Percentiles rank a stretch among this genome's conserved stretches.
Conservation (phyloP, 1,140 invertebrate species). For the Drosophila watanabei region DNA sequence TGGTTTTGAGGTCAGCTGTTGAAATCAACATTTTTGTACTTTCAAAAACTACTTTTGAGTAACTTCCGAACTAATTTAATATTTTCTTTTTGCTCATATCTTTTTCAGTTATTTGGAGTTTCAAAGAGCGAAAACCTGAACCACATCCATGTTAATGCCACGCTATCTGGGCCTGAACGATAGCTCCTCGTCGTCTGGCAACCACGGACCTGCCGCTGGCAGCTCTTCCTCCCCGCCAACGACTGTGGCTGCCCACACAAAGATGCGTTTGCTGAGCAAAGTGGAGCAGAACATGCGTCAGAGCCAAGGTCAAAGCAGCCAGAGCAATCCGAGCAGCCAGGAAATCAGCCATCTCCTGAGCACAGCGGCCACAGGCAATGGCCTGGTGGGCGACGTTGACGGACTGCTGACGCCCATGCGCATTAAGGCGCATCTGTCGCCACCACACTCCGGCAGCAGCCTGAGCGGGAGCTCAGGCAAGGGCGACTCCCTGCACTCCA, state of each 20-base stretch:
- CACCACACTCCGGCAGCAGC: conserved; percentile 20
- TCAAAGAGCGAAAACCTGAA: background rate
- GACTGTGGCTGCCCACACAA: conserved; percentile 72
- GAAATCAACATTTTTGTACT: background rate
- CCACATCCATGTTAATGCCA: conserved; percentile 70
- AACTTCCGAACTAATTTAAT: conserved; percentile 1
- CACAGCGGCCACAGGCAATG: conserved; percentile 68
- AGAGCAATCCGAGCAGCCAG: conserved; percentile 35
- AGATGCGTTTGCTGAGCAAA: conserved; percentile 72
- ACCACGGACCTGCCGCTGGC: conserved; percentile 11
- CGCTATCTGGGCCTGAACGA: conserved; percentile 54
- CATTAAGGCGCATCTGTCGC: conserved; percentile 33
- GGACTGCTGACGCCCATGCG: conserved; percentile 73
- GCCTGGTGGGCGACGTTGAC: conserved; percentile 76
- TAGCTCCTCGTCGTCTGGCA: conserved; percentile 41
- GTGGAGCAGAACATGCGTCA: conserved; percentile 77
- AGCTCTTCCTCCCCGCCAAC: conserved; percentile 40
- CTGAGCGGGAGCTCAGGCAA: conserved; percentile 4
- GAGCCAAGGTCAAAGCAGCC: conserved; percentile 41
- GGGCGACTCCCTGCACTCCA: conserved; percentile 19
- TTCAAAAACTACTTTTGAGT: background rate
- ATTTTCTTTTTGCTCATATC: background rate
- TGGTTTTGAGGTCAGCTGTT: background rate
- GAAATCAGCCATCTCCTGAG: conserved; percentile 67
- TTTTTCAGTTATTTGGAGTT: conserved; percentile 18